Evolutionary conservation across 2,113 vertebrate genomes (phyloP).

Genomic region (Prionailurus bengalensis): DNA sequence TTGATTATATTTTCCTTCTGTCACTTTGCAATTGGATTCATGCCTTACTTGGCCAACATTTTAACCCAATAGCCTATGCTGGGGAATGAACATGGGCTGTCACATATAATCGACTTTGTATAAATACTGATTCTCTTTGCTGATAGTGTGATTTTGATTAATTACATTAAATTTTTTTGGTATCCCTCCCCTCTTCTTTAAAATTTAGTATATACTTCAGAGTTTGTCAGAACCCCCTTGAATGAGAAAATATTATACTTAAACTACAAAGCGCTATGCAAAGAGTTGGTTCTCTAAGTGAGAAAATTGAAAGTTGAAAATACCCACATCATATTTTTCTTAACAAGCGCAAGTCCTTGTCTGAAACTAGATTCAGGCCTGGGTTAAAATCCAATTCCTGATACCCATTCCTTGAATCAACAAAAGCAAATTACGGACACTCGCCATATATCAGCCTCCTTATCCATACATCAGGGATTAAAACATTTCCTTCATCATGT

Average conservation of each 20-base stretch:
- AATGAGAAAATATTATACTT: neutral
- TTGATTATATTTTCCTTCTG: neutral
- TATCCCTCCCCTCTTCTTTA: neutral
- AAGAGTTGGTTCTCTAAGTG: neutral
- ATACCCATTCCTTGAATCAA: neutral
- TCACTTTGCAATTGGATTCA: neutral
- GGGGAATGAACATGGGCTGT: neutral
- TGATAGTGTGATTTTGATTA: neutral
- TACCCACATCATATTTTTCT: neutral
- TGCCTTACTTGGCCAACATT: neutral
- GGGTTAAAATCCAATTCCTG: neutral
- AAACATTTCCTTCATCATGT: neutral
- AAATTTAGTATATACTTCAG: neutral
- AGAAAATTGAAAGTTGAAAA: neutral
- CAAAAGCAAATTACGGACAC: neutral
- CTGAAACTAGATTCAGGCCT: neutral
- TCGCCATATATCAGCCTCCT: neutral
- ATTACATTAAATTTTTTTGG: neutral
- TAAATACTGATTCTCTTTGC: slow-evolving; percentile 25
- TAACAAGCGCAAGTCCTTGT: neutral
- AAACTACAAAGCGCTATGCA: neutral
- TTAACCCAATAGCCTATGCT: neutral
- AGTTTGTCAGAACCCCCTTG: neutral
- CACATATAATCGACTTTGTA: neutral
- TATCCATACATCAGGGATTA: neutral